phyloP scores from a whole-genome alignment of 2,888 invertebrate species.

The Hydraecia micacea region DNA sequence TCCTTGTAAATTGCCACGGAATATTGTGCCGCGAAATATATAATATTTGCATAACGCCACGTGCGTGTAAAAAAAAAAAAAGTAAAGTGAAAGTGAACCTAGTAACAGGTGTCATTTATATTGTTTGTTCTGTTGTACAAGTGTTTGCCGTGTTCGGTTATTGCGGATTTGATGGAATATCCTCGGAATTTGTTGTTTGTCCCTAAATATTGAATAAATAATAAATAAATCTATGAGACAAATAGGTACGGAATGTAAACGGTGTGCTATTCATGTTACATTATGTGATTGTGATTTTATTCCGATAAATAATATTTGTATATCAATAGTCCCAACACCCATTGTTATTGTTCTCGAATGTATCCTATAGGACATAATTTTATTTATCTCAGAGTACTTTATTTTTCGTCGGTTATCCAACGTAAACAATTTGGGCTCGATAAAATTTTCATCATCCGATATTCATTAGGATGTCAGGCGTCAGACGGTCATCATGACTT shows the following conservation, averaged over 20 bases:
- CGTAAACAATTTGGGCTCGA: constrained; percentile 55
- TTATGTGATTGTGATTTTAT: constrained; percentile 34
- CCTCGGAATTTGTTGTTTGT: constrained; percentile 37
- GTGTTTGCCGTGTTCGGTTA: constrained; percentile 68
- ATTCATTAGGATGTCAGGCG: constrained; percentile 56
- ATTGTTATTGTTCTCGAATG: neutral
- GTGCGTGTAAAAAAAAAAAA: constrained; percentile 77
- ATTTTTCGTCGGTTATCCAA: constrained; percentile 17
- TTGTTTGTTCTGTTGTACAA: constrained; percentile 77
- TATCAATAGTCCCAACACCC: neutral
- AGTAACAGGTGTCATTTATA: constrained; percentile 85
- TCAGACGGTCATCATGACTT: constrained; percentile 57
- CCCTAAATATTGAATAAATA: constrained; percentile 36
- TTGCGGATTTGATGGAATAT: constrained; percentile 69
- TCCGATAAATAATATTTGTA: constrained; percentile 20
- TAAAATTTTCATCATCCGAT: constrained; percentile 49
- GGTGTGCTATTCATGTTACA: constrained; percentile 4
- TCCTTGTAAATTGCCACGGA: constrained; percentile 85
- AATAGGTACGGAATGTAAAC: constrained; percentile 34
- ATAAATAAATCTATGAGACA: constrained; percentile 31
- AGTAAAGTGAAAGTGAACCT: constrained; percentile 81
- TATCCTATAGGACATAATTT: neutral
- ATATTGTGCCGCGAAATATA: constrained; percentile 84
- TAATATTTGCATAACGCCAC: constrained; percentile 83
- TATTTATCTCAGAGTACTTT: neutral